These are phyloP conservation scores for Drosophila fungiperda DNA, from an alignment of 2,888 invertebrate species.

Conservation along the genomic window DNA sequence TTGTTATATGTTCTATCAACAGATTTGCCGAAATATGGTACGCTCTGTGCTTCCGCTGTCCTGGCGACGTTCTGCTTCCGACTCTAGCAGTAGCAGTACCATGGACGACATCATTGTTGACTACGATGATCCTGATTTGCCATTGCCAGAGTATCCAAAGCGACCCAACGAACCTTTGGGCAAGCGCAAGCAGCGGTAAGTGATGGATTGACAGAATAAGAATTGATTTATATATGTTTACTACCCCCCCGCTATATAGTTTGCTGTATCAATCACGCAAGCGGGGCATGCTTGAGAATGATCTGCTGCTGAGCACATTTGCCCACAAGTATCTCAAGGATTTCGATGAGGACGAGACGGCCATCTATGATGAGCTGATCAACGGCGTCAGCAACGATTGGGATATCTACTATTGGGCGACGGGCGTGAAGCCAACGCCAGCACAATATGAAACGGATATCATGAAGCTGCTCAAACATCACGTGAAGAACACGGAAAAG, in stretches of 20 bases:
- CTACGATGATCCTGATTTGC: slow-evolving; percentile 82
- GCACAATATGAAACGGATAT: slow-evolving; percentile 93
- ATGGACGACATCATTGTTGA: slow-evolving; percentile 61
- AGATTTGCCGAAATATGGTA: slow-evolving; percentile 49
- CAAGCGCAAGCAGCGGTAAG: slow-evolving; percentile 88
- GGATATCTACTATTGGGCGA: slow-evolving; percentile 98
- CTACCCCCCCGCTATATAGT: slow-evolving; percentile 85
- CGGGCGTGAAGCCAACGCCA: slow-evolving; percentile 93
- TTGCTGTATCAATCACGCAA: slow-evolving; percentile 97
- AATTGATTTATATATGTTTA: neutral
- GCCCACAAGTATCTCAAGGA: slow-evolving; percentile 91
- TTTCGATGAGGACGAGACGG: slow-evolving; percentile 90
- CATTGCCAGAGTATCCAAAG: slow-evolving; percentile 87
- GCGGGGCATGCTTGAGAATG: slow-evolving; percentile 98
- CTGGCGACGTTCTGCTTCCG: slow-evolving; percentile 21
- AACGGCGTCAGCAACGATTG: slow-evolving; percentile 98
- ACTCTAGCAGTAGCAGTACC: neutral
- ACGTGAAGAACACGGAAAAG: slow-evolving; percentile 90
- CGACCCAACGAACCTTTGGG: slow-evolving; percentile 88
- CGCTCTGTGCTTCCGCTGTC: slow-evolving; percentile 34
- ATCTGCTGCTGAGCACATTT: slow-evolving; percentile 95
- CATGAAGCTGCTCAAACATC: slow-evolving; percentile 93
- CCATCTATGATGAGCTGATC: slow-evolving; percentile 94
- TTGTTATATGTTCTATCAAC: neutral
- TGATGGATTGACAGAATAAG: neutral